Percentiles rank a stretch among this genome's conserved stretches.
phyloP scores from a whole-genome alignment of 2,888 invertebrate genomes.

The Lysandra coridon region DNA sequence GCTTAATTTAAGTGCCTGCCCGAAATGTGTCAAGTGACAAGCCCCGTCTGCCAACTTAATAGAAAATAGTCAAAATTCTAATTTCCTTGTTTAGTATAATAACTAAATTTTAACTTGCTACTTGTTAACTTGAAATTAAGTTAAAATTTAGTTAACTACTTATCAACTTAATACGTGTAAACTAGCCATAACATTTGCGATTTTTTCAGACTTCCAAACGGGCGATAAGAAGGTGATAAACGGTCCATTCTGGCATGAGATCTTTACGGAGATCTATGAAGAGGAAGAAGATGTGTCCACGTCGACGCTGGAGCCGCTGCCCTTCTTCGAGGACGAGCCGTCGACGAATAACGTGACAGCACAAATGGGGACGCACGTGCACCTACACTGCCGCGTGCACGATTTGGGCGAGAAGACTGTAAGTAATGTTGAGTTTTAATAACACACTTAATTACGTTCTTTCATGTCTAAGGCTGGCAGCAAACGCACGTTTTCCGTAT shows the following conservation, averaged over 20 bases:
- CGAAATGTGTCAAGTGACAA: too few relatives aligned
- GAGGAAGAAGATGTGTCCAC: constrained; percentile 72
- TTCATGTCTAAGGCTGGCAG: too few relatives aligned
- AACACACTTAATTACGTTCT: too few relatives aligned
- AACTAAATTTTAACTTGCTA: too few relatives aligned
- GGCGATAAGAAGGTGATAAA: constrained; percentile 68
- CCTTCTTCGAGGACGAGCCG: constrained; percentile 85
- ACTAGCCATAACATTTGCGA: background rate
- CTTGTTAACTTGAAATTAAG: too few relatives aligned
- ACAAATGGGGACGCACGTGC: constrained; percentile 83
- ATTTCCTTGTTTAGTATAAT: too few relatives aligned
- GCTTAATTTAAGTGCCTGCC: too few relatives aligned
- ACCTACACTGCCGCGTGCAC: constrained; percentile 84
- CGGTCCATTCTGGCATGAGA: constrained; percentile 73
- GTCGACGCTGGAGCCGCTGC: constrained; percentile 85
- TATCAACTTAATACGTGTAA: too few relatives aligned
- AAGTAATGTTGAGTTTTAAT: constrained; percentile 46
- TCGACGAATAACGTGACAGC: constrained; percentile 85
- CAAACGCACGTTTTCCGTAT: too few relatives aligned
- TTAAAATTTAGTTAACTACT: too few relatives aligned
- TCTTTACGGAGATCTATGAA: constrained; percentile 68
- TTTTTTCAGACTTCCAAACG: constrained; percentile 64
- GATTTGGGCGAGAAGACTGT: constrained; percentile 86
- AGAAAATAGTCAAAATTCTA: too few relatives aligned
- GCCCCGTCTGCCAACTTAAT: too few relatives aligned